Conservation (phyloP, 1,140 invertebrate species). For the Palaemon carinicauda region DNA sequence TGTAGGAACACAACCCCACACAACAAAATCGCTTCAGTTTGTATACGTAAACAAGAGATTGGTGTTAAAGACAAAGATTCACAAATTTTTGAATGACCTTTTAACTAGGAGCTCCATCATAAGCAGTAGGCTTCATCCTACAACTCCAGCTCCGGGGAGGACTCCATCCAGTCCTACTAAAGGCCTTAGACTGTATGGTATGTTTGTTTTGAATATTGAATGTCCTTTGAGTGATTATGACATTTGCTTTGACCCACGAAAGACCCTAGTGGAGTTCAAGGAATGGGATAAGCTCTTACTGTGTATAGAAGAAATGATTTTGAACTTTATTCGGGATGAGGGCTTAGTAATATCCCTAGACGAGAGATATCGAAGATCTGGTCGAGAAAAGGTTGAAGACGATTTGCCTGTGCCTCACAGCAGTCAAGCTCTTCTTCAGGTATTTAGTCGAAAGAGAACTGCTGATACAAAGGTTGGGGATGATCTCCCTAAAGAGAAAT, state of each 20-base stretch:
- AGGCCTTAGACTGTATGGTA: slow-evolving; percentile 65
- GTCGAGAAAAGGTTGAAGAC: background rate
- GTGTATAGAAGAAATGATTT: slow-evolving; percentile 68
- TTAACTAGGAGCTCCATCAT: slow-evolving; percentile 63
- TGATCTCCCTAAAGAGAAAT: background rate
- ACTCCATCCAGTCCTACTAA: slow-evolving; percentile 60
- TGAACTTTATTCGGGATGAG: slow-evolving; percentile 60
- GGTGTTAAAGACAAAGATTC: slow-evolving; percentile 67
- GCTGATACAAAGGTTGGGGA: background rate
- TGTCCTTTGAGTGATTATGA: slow-evolving; percentile 71
- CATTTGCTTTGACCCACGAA: slow-evolving; percentile 67
- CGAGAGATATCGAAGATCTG: slow-evolving; percentile 31
- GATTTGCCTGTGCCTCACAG: slow-evolving; percentile 6
- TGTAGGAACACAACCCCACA: slow-evolving; percentile 67
- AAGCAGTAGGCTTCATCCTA: slow-evolving; percentile 59
- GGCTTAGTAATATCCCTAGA: slow-evolving; percentile 32
- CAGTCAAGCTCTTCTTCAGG: slow-evolving; percentile 25
- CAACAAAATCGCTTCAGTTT: slow-evolving; percentile 69
- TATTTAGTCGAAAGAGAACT: slow-evolving; percentile 34
- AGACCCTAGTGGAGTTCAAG: slow-evolving; percentile 72
- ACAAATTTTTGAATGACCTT: slow-evolving; percentile 68
- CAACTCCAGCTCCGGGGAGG: slow-evolving; percentile 32
- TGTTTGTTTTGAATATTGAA: slow-evolving; percentile 72
- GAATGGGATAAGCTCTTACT: slow-evolving; percentile 69
- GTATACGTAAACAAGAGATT: slow-evolving; percentile 73